Conservation (phyloP, 2,797 vertebrate species). For the Bradypodion ventrale region DNA sequence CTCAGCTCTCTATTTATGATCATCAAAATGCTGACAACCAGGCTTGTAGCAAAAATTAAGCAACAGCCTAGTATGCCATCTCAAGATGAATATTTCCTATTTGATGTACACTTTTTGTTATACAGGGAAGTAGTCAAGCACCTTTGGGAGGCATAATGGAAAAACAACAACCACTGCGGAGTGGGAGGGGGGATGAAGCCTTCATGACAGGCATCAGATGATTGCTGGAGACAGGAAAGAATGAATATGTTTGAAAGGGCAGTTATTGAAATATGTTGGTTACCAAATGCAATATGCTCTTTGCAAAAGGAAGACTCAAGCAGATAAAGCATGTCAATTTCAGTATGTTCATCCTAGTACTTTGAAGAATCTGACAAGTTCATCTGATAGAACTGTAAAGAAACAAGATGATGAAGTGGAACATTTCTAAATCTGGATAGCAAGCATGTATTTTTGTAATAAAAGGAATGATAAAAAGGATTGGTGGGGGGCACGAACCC, state of each 20-base stretch:
- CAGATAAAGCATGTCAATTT: background rate
- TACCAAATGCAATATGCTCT: background rate
- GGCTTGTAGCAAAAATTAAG: background rate
- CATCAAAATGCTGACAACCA: background rate
- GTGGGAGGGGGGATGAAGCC: background rate
- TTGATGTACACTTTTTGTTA: background rate
- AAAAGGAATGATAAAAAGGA: constrained; percentile 2
- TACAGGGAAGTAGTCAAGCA: background rate
- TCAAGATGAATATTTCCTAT: background rate
- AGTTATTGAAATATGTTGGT: constrained; percentile 13
- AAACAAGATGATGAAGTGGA: constrained; percentile 1
- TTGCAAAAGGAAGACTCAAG: constrained; percentile 13
- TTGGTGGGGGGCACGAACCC: background rate
- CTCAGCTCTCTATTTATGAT: background rate
- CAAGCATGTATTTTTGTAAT: background rate
- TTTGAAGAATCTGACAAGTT: background rate
- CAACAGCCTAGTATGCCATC: background rate
- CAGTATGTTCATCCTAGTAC: background rate
- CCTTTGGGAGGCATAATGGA: background rate
- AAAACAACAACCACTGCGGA: background rate
- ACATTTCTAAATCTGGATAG: background rate
- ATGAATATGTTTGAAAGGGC: background rate
- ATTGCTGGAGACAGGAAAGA: background rate
- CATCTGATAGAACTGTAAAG: constrained; percentile 13
- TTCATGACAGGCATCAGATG: background rate